phyloP scores from a whole-genome alignment of 2,888 invertebrate genomes.

The Melangyna quadrimaculata region DNA sequence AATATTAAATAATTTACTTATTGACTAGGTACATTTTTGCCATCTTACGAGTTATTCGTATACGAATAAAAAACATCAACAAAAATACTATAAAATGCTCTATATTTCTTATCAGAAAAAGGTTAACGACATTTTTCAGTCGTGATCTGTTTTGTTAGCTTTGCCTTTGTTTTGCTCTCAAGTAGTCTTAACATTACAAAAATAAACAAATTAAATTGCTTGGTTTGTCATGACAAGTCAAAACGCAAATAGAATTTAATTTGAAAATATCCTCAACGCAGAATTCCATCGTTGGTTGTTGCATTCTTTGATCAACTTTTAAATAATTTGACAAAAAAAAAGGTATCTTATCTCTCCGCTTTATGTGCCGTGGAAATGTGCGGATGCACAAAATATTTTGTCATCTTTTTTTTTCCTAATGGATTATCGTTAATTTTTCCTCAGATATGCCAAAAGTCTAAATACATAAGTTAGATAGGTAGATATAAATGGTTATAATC shows the following conservation, averaged over 20 bases:
- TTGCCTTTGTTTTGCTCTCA: conserved; percentile 1
- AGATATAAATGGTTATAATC: not conserved
- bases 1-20: too few relatives aligned
- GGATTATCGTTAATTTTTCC: not conserved
- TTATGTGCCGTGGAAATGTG: not conserved
- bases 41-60: not conserved
- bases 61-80: not conserved
- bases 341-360: not conserved
- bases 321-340: not conserved
- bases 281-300: not conserved
- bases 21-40: not conserved
- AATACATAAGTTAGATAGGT: too few relatives aligned
- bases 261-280: not conserved
- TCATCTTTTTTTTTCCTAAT: not conserved
- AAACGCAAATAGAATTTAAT: conserved; percentile 5
- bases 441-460: not conserved
- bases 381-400: not conserved
- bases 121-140: conserved; percentile 54
- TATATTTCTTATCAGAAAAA: conserved; percentile 48
- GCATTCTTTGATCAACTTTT: not conserved
- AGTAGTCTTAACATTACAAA: not conserved
- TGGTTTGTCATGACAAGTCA: conserved; percentile 3
- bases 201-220: conserved; percentile 5
- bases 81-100: conserved; percentile 17
- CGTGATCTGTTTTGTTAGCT: conserved; percentile 21